Base-by-base conservation (phyloP, 2,888 invertebrate genomes). In the Dyspetes luteomarginatus region DNA sequence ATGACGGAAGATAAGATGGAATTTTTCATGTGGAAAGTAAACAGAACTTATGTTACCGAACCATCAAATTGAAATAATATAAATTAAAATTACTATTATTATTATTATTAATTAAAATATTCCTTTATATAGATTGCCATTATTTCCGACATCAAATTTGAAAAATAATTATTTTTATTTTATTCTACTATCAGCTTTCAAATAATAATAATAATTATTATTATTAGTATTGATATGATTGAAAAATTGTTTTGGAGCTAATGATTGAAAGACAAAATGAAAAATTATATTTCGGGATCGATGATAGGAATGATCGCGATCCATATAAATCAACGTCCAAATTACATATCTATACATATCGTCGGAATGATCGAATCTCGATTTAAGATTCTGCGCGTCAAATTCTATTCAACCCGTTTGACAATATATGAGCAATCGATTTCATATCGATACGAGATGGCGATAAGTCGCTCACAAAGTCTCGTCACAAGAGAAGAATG, bases 401-500 rank as follows among this genome's bases (percentile, higher is more conserved):
- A 45, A 64, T 26, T 3, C 36, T 5, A 36, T 36, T 9, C 7
- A 9, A 9, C 5, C 36, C 36, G 36, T n/a, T n/a, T 9, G 36
- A 36, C 4, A 9, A 5, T 5, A 36, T 36, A 26, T 9, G 62
- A 52, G 4, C 9, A 45, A 56, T 65, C 74, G 65, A 65, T 74
- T 65, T 58, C 36, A 62, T 24, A 72, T 62, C 56, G 60, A 56
- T 64, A 22, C 24, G 74, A 48, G 22, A 56, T 12, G 19, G 3
- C 30, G 43, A 65, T 65, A 30, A 60, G 71, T 19, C 43, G 0
- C 12, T n/a, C n/a, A n/a, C n/a, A n/a, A n/a, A n/a, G n/a, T n/a
- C 28, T 4, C n/a, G 7, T 9, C 2, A n/a, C 7, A n/a, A 5
- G 30, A n/a, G 48, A 48, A n/a, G 9, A 7, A 28, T 30, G 48